Evolutionary conservation across 2,113 vertebrate species (phyloP).

Genomic region (Leptosomus discolor): DNA sequence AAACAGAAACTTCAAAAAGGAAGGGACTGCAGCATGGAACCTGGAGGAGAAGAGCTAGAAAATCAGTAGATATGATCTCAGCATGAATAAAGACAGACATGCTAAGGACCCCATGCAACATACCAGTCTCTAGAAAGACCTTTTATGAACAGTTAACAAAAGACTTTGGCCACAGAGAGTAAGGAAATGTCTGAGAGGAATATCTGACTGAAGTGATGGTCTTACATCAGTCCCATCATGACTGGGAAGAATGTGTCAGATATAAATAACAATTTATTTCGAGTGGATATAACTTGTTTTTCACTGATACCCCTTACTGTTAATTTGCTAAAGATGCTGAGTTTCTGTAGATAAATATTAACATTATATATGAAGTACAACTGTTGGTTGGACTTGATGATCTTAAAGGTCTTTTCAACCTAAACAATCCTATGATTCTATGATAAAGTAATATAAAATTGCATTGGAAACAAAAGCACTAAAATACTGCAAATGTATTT

Average conservation of each 20-base stretch:
- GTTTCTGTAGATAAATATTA: neutral
- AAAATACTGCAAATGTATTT: neutral
- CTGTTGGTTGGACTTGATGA: too few species aligned
- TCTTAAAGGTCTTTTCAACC: too few species aligned
- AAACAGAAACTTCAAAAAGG: slow-evolving; percentile 43
- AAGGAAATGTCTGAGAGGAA: neutral
- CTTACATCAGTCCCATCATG: slow-evolving; percentile 4
- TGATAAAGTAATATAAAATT: neutral
- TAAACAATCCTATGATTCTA: too few species aligned
- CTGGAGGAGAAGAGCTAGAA: slow-evolving; percentile 32
- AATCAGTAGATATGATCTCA: slow-evolving; percentile 32
- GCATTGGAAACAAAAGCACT: neutral
- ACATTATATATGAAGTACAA: neutral
- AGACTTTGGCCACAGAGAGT: slow-evolving; percentile 1
- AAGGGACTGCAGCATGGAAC: slow-evolving; percentile 20
- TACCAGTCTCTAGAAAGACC: neutral
- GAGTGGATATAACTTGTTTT: neutral
- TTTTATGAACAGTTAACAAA: slow-evolving; percentile 36
- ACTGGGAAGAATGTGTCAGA: neutral
- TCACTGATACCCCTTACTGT: neutral
- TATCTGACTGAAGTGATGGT: slow-evolving; percentile 23
- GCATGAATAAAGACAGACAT: neutral
- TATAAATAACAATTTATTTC: slow-evolving; percentile 35
- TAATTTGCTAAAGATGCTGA: slow-evolving; percentile 38
- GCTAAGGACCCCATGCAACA: neutral